Conservation (phyloP, 2,797 vertebrate species). For the Rhabdophis nuchalis region DNA sequence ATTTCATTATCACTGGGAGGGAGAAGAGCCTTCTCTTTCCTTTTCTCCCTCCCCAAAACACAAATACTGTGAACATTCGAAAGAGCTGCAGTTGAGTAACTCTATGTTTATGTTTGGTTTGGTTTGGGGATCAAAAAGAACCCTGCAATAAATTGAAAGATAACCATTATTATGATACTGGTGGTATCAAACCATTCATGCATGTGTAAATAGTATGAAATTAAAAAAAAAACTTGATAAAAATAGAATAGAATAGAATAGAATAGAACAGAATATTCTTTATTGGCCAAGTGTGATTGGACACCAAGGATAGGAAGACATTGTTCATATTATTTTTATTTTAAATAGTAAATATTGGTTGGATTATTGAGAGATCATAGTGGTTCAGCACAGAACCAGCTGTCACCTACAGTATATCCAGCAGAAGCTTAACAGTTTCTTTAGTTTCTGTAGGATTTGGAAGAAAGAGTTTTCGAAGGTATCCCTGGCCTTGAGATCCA, state of each 20-base stretch:
- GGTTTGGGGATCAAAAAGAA: not conserved
- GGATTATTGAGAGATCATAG: not conserved
- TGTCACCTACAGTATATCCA: not conserved
- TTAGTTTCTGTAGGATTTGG: not conserved
- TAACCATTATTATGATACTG: not conserved
- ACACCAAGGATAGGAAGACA: not conserved
- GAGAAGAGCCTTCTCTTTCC: not conserved
- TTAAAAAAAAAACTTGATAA: too few species aligned
- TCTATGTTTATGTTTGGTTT: not conserved
- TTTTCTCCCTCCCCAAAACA: not conserved
- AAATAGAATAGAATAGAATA: too few species aligned
- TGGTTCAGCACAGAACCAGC: not conserved
- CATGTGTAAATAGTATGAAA: too few species aligned
- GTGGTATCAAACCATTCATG: too few species aligned
- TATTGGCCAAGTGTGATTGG: not conserved
- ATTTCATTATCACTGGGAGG: slow-evolving; percentile 40
- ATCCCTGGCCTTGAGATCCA: not conserved
- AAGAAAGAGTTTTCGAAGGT: not conserved
- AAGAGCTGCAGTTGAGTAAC: not conserved
- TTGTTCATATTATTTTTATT: not conserved
- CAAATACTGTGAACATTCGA: not conserved
- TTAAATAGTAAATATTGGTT: not conserved
- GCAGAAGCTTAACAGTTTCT: not conserved
- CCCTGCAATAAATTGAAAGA: not conserved
- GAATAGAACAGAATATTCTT: not conserved